Percentiles rank a stretch among this genome's conserved stretches.
phyloP scores from a whole-genome alignment of 2,113 vertebrate genomes.

The Ondatra zibethicus region DNA sequence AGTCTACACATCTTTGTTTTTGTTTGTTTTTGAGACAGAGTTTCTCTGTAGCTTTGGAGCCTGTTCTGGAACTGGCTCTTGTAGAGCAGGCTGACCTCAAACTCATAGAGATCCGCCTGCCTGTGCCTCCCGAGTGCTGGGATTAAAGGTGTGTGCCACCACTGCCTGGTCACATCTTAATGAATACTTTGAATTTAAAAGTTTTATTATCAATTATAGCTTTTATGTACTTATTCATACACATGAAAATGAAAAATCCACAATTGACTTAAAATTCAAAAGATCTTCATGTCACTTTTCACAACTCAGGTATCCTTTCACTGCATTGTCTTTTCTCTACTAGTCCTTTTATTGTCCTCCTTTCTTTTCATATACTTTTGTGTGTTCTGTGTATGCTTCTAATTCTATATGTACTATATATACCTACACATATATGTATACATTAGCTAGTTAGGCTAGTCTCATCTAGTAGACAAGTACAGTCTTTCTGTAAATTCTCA shows the following conservation, averaged over 20 bases:
- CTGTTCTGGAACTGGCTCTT: too few species aligned
- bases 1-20: neutral
- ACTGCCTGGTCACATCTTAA: too few species aligned
- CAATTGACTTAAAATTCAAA: neutral
- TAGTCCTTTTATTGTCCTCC: neutral
- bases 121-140: too few species aligned
- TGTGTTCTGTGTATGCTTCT: neutral
- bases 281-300: neutral
- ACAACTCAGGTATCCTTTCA: neutral
- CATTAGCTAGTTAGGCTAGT: neutral
- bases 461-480: neutral
- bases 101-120: too few species aligned
- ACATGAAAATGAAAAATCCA: neutral
- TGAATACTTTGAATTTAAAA: neutral
- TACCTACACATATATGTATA: neutral
- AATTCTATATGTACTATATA: neutral
- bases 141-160: too few species aligned
- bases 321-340: neutral
- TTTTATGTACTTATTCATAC: neutral
- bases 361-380: neutral
- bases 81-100: too few species aligned
- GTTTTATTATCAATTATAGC: neutral
- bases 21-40: too few species aligned
- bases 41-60: too few species aligned
- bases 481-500: constrained; percentile 12